A percentile compares a stretch with the other conserved stretches of the same genome.
Evolutionary conservation across 2,797 vertebrate genomes (phyloP).

Genomic region (Sorex maritimensis): DNA sequence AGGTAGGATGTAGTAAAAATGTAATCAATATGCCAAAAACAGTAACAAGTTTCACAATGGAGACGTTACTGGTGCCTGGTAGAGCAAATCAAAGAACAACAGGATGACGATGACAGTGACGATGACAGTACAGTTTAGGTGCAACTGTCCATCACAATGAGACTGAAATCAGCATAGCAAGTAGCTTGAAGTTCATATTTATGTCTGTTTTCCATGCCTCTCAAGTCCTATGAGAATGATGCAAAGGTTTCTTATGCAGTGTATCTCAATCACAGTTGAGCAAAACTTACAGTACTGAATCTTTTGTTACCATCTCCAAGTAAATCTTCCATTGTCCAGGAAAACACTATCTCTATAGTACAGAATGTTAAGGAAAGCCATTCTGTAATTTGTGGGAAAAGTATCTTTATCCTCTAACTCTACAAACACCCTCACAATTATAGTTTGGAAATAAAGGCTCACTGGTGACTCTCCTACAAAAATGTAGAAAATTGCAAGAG

Average conservation of each 20-base stretch:
- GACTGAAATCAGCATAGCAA: not conserved
- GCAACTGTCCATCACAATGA: not conserved
- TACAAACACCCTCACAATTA: slow-evolving; percentile 27
- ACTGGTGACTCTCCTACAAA: not conserved
- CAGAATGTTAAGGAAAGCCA: not conserved
- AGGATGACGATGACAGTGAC: no score
- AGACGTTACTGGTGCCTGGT: no score
- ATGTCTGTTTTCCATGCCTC: not conserved
- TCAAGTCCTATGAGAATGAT: not conserved
- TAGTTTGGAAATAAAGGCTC: not conserved
- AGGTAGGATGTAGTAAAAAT: not conserved
- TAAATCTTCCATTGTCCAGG: slow-evolving; percentile 35
- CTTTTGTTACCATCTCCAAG: slow-evolving; percentile 35
- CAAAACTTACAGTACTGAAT: not conserved
- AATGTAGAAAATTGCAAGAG: slow-evolving; percentile 22
- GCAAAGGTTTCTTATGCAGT: not conserved
- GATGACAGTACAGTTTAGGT: not conserved
- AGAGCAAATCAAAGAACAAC: no score
- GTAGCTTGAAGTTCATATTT: not conserved
- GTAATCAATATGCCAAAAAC: no score
- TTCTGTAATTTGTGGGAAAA: slow-evolving; percentile 17
- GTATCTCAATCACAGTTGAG: slow-evolving; percentile 7
- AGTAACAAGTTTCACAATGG: no score
- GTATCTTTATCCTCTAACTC: slow-evolving; percentile 7
- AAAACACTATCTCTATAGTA: slow-evolving; percentile 6